Percentiles rank a stretch among this genome's conserved stretches.
phyloP scores from a whole-genome alignment of 2,797 vertebrate species.

The Hippoglossus hippoglossus region DNA sequence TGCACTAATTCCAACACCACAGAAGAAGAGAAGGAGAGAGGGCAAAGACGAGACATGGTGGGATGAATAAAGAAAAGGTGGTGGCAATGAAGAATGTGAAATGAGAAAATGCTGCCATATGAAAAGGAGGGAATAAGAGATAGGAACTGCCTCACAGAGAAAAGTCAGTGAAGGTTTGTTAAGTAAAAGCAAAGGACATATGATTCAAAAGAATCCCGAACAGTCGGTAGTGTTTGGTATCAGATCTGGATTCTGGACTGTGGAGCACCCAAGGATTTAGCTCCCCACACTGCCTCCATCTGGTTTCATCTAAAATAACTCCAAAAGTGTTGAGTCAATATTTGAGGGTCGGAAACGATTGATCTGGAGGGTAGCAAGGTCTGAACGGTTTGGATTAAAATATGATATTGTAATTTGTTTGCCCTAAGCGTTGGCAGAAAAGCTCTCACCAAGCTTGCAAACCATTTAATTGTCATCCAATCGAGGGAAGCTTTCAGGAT shows the following conservation, averaged over 20 bases:
- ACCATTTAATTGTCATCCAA: background rate
- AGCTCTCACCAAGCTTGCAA: background rate
- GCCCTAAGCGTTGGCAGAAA: background rate
- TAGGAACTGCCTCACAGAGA: slow-evolving; percentile 4
- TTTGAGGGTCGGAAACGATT: background rate
- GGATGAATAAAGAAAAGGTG: slow-evolving; percentile 6
- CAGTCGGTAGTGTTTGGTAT: background rate
- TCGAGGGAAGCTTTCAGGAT: background rate
- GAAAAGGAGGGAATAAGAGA: no score
- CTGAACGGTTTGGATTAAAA: background rate
- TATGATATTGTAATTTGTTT: background rate
- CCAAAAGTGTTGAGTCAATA: background rate
- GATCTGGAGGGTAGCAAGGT: background rate
- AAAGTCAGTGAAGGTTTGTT: background rate
- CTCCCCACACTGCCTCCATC: background rate
- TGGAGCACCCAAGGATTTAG: slow-evolving; percentile 1
- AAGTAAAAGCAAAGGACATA: slow-evolving; percentile 1
- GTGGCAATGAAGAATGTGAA: slow-evolving; percentile 9
- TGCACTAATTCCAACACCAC: slow-evolving; percentile 23
- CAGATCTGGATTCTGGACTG: background rate
- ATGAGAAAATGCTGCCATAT: no score
- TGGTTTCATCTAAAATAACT: slow-evolving; percentile 1
- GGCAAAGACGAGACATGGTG: background rate
- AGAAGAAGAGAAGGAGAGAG: background rate
- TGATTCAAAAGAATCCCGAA: background rate